Evolutionary conservation across 2,113 vertebrate species (phyloP).

Genomic region (Pterocles orientalis): DNA sequence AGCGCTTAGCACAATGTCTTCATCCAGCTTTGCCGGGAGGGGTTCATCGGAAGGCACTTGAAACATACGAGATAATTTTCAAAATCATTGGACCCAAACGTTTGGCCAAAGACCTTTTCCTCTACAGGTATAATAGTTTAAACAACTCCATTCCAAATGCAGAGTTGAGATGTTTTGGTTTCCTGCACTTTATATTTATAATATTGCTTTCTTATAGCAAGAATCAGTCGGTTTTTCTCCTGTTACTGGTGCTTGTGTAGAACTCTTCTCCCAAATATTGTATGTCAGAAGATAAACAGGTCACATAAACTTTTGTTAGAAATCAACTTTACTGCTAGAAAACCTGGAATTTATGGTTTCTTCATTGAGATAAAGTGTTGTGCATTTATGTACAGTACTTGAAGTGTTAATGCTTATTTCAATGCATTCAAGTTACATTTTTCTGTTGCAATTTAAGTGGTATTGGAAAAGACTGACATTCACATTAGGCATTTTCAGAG

Average conservation of each 20-base stretch:
- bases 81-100: conserved; percentile 99
- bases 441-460: background rate
- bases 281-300: background rate
- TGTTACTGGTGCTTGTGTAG: background rate
- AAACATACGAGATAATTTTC: conserved; percentile 99
- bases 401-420: background rate
- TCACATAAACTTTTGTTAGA: background rate
- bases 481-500: conserved; percentile 1
- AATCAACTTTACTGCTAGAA: background rate
- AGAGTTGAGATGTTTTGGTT: background rate
- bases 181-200: background rate
- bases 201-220: background rate
- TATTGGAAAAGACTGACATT: background rate
- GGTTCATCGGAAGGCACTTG: conserved; percentile 97
- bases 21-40: conserved; percentile 96
- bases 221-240: fast-evolving
- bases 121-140: conserved; percentile 86
- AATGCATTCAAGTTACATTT: background rate
- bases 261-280: background rate
- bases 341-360: background rate
- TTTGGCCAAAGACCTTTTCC: conserved; percentile 97
- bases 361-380: background rate
- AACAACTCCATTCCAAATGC: background rate
- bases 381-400: background rate
- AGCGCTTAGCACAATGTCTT: conserved; percentile 96